Evolutionary conservation across 2,888 invertebrate species (phyloP), one percentile per base, ranked within the genome.

Genomic region (Microctonus brassicae): DNA sequence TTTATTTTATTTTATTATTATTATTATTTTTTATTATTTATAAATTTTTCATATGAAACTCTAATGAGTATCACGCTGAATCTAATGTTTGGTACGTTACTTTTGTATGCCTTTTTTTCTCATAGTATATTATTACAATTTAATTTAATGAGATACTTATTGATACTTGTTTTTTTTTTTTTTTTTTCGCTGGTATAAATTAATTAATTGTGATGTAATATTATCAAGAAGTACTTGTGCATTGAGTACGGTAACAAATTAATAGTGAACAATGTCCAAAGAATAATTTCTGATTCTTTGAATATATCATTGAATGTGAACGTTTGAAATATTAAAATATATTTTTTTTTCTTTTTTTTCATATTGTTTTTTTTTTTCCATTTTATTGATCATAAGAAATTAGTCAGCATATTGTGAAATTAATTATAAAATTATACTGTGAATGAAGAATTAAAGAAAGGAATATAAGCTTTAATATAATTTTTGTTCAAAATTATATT

Each of bases 1-100:
- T 29, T 26, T 13, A 24, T 24, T 39, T 52, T 55, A 22, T 47
- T 55, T 65, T 17, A 26, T 69, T 24, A 29, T 67, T n/a, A 60
- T 33, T 42, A n/a, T n/a, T 10, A 42, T 60, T n/a, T n/a, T n/a
- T n/a, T 42, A 26, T 33, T 22, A 39, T 66, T 13, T 7, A 33
- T 34, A 39, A 39, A n/a, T 3, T 39, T 39, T 9, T 1, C 9
- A 3, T n/a, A n/a, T n/a, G 39, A 39, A 13, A 39, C 13, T 39
- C 39, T 3, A 13, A n/a, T 39, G n/a, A 13, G 39, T n/a, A n/a
- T 39, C 39, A 13, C 3, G 2, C 39, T 39, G n/a, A 39, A n/a
- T 39, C n/a, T 3, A 39, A 6, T 39, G 13, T 36, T 39, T 39
- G 39, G 39, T 39, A 39, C 39, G n/a, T 39, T 39, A n/a, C n/a